Evolutionary conservation across 2,888 invertebrate genomes (phyloP).

Genomic region (Eudemis profundana): DNA sequence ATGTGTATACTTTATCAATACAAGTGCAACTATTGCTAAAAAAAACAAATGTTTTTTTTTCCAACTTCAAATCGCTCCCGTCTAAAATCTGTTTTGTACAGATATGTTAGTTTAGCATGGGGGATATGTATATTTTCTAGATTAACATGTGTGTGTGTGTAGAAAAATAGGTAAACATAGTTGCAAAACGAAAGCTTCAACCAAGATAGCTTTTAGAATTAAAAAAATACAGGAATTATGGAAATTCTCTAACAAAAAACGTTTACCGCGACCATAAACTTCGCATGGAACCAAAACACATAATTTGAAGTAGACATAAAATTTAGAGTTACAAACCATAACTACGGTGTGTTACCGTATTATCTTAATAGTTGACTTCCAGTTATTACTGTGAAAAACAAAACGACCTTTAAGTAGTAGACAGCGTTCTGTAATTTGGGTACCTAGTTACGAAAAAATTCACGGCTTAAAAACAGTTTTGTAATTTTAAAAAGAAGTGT

Average conservation of each 20-base stretch:
- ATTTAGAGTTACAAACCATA: constrained; percentile 27
- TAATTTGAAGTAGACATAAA: constrained; percentile 40
- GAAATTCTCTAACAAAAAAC: constrained; percentile 2
- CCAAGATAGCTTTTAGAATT: too few species aligned
- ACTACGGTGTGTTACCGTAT: constrained; percentile 39
- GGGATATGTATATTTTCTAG: too few species aligned
- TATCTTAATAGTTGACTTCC: constrained; percentile 57
- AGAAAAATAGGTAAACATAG: too few species aligned
- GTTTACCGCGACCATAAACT: constrained; percentile 38
- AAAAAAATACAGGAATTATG: background rate
- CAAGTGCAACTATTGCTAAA: too few species aligned
- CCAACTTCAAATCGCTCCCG: too few species aligned
- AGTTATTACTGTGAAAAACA: constrained; percentile 53
- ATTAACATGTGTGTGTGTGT: too few species aligned
- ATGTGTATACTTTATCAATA: too few species aligned
- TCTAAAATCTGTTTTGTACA: too few species aligned
- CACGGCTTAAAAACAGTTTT: constrained; percentile 54
- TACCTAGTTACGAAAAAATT: constrained; percentile 55
- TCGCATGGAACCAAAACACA: constrained; percentile 33
- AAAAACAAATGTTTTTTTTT: too few species aligned
- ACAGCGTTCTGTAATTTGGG: constrained; percentile 49
- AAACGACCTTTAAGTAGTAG: constrained; percentile 54
- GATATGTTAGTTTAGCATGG: too few species aligned
- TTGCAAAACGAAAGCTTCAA: too few species aligned
- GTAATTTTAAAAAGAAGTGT: too few species aligned